These are phyloP conservation scores for Drosophila multiciliata DNA, from an alignment of 2,888 invertebrate species.

Conservation along the genomic window DNA sequence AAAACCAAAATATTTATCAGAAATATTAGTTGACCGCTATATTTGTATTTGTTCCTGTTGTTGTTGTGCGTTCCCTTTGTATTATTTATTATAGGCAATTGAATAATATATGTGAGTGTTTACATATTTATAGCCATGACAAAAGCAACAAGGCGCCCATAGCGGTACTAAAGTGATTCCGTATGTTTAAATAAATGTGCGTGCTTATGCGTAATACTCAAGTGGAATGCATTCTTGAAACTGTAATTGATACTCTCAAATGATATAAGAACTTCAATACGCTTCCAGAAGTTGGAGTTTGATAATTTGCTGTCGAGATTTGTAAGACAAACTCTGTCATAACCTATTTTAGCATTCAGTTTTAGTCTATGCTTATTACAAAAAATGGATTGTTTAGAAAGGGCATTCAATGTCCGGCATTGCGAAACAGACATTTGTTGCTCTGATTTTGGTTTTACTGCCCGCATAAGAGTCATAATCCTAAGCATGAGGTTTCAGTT, in stretches of 20 bases:
- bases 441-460: neutral
- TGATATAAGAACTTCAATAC: conserved; percentile 1
- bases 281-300: conserved; percentile 1
- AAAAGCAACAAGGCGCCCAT: conserved; percentile 36
- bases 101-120: conserved; percentile 46
- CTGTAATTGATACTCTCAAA: conserved; percentile 9
- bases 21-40: conserved; percentile 37
- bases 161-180: conserved; percentile 21
- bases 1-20: conserved; percentile 42
- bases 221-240: neutral
- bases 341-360: neutral
- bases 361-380: neutral
- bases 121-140: conserved; percentile 67
- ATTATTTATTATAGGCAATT: conserved; percentile 55
- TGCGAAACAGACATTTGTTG: neutral
- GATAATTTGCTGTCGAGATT: neutral
- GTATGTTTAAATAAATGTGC: conserved; percentile 25
- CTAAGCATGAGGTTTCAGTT: conserved; percentile 3
- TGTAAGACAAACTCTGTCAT: neutral
- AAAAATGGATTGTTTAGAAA: neutral
- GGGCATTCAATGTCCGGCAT: neutral
- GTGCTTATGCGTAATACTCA: neutral
- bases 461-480: conserved; percentile 15
- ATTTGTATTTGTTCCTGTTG: conserved; percentile 3
- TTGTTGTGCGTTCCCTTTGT: conserved; percentile 12